These are phyloP conservation scores for Actinemys pallida DNA, from an alignment of 2,113 vertebrate species.

Conservation along the genomic window DNA sequence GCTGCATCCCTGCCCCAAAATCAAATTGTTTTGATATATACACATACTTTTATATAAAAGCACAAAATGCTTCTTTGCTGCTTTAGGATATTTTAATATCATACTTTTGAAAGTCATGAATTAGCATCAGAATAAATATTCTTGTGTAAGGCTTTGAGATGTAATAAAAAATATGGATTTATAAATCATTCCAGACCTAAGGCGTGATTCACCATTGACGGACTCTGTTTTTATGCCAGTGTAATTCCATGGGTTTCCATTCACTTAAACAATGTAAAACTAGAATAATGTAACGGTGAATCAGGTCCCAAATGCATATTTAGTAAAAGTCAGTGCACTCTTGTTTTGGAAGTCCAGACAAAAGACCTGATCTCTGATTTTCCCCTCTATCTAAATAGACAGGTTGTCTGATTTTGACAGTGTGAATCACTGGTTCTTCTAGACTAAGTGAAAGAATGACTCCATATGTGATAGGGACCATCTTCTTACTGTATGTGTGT, in stretches of 20 bases:
- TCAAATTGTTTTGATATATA: constrained; percentile 12
- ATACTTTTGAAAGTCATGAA: constrained; percentile 24
- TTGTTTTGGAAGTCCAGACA: background rate
- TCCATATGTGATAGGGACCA: rapidly evolving
- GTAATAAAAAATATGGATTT: background rate
- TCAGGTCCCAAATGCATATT: rapidly evolving
- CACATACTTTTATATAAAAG: background rate
- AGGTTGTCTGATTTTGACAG: background rate
- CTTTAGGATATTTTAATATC: constrained; percentile 4
- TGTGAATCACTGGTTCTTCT: background rate
- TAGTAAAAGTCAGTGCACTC: background rate
- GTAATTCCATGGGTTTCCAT: background rate
- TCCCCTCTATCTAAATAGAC: background rate
- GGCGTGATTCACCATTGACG: background rate
- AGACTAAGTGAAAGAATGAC: background rate
- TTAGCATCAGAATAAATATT: constrained; percentile 2
- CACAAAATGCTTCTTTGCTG: background rate
- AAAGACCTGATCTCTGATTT: background rate
- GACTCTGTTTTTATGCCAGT: background rate
- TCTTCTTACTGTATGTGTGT: background rate
- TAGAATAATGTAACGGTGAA: background rate
- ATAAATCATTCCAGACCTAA: background rate
- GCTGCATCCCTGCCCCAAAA: background rate
- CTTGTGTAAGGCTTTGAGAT: background rate
- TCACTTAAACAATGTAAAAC: background rate